Conservation (phyloP, 2,797 vertebrate genomes). For the Darevskia mixta region DNA sequence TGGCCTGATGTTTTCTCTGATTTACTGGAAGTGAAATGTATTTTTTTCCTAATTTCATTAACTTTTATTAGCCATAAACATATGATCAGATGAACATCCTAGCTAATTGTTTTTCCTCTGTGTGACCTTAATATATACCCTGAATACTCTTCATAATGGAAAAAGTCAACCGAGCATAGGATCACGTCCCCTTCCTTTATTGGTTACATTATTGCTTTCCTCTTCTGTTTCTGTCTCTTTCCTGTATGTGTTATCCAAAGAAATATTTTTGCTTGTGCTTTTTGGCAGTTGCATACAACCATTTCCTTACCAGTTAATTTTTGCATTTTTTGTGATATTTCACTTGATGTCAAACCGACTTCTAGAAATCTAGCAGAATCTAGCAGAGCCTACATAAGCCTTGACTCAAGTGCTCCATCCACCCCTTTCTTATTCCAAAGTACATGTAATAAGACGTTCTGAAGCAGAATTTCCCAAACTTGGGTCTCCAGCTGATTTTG, state of each 20-base stretch:
- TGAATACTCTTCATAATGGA: slow-evolving; percentile 18
- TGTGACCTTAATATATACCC: slow-evolving; percentile 25
- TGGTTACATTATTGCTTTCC: slow-evolving; percentile 18
- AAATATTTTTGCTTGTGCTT: background rate
- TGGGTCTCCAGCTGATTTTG: too few species aligned
- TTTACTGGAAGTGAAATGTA: background rate
- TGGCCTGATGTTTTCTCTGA: background rate
- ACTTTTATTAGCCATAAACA: slow-evolving; percentile 31
- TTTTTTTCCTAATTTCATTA: slow-evolving; percentile 8
- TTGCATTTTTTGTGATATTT: too few species aligned
- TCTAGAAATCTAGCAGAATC: too few species aligned
- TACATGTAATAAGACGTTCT: too few species aligned
- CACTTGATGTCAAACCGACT: too few species aligned
- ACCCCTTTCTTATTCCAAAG: too few species aligned
- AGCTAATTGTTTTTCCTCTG: background rate
- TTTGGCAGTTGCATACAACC: background rate
- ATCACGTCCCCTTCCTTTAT: background rate
- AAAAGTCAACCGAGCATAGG: slow-evolving; percentile 27
- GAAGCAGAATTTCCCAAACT: too few species aligned
- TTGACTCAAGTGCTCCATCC: too few species aligned
- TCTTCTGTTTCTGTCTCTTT: background rate
- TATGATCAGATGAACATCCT: background rate
- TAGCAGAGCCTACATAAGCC: too few species aligned
- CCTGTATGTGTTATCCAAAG: slow-evolving; percentile 21
- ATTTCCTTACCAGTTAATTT: background rate